Conservation (phyloP, 2,888 invertebrate species). For the Nemotelus pantherinus region DNA sequence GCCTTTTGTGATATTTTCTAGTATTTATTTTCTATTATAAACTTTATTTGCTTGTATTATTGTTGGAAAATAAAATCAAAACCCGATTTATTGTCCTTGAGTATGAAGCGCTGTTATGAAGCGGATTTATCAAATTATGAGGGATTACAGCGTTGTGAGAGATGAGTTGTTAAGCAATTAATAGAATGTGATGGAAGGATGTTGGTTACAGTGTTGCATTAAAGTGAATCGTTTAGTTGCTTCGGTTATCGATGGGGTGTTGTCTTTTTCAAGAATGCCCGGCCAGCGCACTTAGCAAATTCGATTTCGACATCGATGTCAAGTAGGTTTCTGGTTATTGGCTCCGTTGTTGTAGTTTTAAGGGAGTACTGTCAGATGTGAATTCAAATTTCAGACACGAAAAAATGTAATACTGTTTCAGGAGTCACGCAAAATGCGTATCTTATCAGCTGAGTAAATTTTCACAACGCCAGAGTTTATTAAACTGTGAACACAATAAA, state of each 20-base stretch:
- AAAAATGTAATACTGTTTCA: too few relatives aligned
- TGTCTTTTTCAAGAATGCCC: conserved; percentile 60
- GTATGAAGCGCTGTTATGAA: not conserved
- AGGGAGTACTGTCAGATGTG: not conserved
- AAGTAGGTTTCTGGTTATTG: conserved; percentile 58
- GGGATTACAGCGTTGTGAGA: too few relatives aligned
- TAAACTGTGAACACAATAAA: conserved; percentile 28
- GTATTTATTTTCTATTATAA: conserved; percentile 17
- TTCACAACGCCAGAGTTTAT: not conserved
- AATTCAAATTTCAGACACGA: not conserved
- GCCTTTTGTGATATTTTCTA: conserved; percentile 16
- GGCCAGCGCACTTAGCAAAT: conserved; percentile 57
- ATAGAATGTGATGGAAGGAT: conserved; percentile 27
- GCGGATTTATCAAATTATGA: not conserved
- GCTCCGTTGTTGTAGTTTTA: conserved; percentile 65
- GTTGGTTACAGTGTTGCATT: not conserved
- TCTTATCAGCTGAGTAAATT: not conserved
- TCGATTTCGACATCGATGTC: conserved; percentile 60
- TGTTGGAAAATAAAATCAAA: too few relatives aligned
- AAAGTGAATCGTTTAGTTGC: not conserved
- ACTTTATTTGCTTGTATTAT: not conserved
- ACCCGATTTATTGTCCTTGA: conserved; percentile 23
- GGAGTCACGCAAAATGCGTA: too few relatives aligned
- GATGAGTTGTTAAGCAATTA: too few relatives aligned
- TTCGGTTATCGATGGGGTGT: conserved; percentile 63